phyloP scores from a whole-genome alignment of 2,888 invertebrate genomes.

The Thera britannica region DNA sequence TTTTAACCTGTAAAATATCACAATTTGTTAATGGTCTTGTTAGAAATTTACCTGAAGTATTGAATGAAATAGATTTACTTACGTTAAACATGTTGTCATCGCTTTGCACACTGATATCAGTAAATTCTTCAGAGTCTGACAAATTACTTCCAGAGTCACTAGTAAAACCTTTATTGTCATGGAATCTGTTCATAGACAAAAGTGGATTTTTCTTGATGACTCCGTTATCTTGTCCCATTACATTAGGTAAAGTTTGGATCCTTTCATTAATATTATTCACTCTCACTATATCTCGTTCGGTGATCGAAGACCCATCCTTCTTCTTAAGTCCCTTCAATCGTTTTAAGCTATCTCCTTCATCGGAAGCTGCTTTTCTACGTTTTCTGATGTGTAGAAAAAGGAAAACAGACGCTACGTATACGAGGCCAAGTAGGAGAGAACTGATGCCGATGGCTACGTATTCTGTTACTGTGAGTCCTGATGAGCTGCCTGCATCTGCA shows the following conservation, averaged over 20 bases:
- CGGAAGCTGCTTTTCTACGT: constrained; percentile 80
- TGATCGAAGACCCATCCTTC: constrained; percentile 72
- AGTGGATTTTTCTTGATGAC: constrained; percentile 92
- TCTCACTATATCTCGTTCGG: constrained; percentile 75
- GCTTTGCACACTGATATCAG: constrained; percentile 69
- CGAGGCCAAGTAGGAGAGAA: constrained; percentile 92
- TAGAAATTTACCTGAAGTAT: background rate
- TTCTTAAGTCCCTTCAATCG: constrained; percentile 68
- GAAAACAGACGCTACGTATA: constrained; percentile 94
- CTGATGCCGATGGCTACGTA: constrained; percentile 94
- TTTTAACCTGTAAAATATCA: constrained; percentile 64
- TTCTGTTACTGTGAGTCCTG: constrained; percentile 89
- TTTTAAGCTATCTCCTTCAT: constrained; percentile 72
- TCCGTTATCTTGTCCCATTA: constrained; percentile 87
- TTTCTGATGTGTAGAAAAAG: constrained; percentile 92
- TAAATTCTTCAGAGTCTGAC: constrained; percentile 87
- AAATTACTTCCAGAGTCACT: constrained; percentile 86
- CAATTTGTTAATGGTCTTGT: background rate
- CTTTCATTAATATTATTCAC: constrained; percentile 77
- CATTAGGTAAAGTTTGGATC: constrained; percentile 63
- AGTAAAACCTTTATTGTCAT: constrained; percentile 72
- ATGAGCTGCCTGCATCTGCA: constrained; percentile 78
- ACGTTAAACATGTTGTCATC: constrained; percentile 70
- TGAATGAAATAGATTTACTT: constrained; percentile 26
- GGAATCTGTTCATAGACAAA: constrained; percentile 85